Evolutionary conservation across 1,140 invertebrate genomes (phyloP).

Genomic region (Caerostris darwini): DNA sequence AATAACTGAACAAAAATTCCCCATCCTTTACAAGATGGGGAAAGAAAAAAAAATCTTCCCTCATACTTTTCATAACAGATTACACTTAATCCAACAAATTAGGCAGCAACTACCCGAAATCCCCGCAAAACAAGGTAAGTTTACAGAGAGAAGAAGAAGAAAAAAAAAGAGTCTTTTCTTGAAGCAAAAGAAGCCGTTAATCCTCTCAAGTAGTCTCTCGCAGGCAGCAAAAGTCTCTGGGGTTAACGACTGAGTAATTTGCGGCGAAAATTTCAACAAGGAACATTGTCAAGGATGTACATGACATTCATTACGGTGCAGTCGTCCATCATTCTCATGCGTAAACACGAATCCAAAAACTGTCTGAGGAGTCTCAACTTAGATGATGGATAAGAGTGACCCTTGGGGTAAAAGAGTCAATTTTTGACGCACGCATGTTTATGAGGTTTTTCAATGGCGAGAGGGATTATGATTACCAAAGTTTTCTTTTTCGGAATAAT

Average conservation of each 20-base stretch:
- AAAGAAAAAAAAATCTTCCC: neutral
- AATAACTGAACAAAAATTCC: too few species aligned
- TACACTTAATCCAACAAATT: conserved; percentile 54
- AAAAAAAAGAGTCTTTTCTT: too few species aligned
- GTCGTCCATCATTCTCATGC: conserved; percentile 55
- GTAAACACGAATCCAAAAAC: conserved; percentile 46
- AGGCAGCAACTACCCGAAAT: neutral
- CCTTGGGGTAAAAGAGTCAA: conserved; percentile 14
- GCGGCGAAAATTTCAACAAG: neutral
- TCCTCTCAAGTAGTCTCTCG: neutral
- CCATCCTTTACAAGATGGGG: neutral
- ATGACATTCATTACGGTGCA: conserved; percentile 46
- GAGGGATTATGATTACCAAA: neutral
- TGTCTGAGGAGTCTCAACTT: neutral
- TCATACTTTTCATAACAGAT: conserved; percentile 33
- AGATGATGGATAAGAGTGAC: conserved; percentile 49
- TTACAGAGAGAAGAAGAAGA: neutral
- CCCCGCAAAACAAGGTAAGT: neutral
- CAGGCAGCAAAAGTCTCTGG: neutral
- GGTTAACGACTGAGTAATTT: conserved; percentile 56
- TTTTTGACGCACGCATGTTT: conserved; percentile 1
- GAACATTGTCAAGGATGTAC: conserved; percentile 11
- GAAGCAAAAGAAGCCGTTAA: neutral
- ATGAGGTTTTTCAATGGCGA: neutral
- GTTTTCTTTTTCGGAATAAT: neutral